Conservation (phyloP, 2,113 vertebrate species). For the Piprites chloris region DNA sequence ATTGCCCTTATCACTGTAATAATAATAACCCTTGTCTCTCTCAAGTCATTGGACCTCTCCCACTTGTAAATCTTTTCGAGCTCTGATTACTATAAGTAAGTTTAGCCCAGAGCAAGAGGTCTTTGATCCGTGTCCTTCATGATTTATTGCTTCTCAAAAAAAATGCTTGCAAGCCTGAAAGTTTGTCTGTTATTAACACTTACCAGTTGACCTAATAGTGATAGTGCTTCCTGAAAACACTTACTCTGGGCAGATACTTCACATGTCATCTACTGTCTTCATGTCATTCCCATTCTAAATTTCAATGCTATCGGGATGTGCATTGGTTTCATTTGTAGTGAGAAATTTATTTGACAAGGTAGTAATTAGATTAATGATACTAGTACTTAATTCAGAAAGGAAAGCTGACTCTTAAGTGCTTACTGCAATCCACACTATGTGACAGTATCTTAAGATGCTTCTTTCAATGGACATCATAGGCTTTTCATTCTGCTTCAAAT, state of each 20-base stretch:
- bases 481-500: background rate
- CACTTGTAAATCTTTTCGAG: background rate
- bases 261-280: background rate
- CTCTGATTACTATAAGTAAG: background rate
- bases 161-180: background rate
- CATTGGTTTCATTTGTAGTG: background rate
- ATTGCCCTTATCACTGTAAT: background rate
- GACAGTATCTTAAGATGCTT: background rate
- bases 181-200: background rate
- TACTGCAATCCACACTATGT: background rate
- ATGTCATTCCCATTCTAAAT: background rate
- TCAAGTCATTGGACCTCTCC: background rate
- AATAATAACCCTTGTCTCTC: background rate
- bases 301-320: background rate
- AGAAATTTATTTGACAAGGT: background rate
- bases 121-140: background rate
- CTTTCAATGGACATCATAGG: background rate
- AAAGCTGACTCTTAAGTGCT: background rate
- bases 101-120: background rate
- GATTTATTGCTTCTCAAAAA: background rate
- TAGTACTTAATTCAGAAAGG: background rate
- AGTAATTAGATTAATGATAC: background rate
- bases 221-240: background rate
- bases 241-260: background rate
- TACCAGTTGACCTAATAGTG: background rate